These are phyloP conservation scores for Stercorarius parasiticus DNA, from an alignment of 2,113 vertebrate genomes.

Conservation along the genomic window DNA sequence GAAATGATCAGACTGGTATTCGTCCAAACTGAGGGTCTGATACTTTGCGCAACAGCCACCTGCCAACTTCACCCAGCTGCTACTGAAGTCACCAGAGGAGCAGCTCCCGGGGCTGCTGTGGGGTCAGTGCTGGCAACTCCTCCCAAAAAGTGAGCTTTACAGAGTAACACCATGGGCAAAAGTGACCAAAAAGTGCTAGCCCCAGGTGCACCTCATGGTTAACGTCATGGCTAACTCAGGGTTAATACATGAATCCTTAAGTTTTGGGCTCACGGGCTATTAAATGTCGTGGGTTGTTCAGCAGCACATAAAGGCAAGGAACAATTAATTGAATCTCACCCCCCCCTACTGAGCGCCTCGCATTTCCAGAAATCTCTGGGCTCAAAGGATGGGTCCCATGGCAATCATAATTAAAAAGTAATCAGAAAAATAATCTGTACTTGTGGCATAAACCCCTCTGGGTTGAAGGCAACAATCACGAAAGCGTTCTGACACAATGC, in stretches of 20 bases:
- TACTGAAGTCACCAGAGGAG: neutral
- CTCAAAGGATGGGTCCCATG: neutral
- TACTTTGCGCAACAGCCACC: accelerated
- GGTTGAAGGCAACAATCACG: neutral
- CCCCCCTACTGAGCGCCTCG: neutral
- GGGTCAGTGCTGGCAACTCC: neutral
- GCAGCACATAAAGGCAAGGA: neutral
- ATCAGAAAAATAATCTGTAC: conserved; percentile 29
- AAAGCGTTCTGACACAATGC: neutral
- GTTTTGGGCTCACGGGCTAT: neutral
- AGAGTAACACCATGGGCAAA: neutral
- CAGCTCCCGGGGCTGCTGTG: neutral
- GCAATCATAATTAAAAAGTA: conserved; percentile 17
- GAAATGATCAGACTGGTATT: neutral
- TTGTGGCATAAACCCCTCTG: neutral
- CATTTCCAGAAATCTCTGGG: neutral
- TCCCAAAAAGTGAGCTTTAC: neutral
- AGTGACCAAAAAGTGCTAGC: neutral
- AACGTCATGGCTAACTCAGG: neutral
- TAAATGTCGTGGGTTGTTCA: neutral
- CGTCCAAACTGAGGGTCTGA: neutral
- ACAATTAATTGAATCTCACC: neutral
- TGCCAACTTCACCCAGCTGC: neutral
- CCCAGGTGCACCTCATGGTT: neutral
- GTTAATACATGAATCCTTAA: neutral